A percentile compares a stretch with the other conserved stretches of the same genome.
These are phyloP conservation scores for Alectoris magna DNA, from an alignment of 2,797 vertebrate species.

Conservation along the genomic window DNA sequence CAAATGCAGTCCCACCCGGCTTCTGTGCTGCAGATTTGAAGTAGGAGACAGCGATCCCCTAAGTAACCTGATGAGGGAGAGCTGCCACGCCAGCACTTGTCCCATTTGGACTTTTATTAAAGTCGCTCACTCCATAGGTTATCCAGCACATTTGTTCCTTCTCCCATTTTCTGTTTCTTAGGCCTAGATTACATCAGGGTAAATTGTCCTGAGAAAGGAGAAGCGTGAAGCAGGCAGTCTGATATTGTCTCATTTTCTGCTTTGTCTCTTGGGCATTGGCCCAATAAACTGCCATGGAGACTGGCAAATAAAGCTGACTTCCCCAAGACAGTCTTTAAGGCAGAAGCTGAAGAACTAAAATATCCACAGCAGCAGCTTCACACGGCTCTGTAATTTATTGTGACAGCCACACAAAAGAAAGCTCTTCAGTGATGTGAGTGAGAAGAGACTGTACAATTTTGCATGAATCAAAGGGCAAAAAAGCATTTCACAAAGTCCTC, in stretches of 20 bases:
- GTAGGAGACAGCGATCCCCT: neutral
- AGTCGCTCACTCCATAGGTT: neutral
- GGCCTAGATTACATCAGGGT: neutral
- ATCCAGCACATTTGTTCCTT: neutral
- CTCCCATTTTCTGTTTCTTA: neutral
- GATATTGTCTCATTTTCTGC: neutral
- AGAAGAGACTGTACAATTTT: neutral
- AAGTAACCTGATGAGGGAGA: neutral
- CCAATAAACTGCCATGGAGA: neutral
- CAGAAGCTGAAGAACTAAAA: neutral
- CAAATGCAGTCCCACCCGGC: neutral
- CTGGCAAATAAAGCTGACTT: neutral
- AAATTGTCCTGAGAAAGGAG: neutral
- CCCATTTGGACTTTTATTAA: neutral
- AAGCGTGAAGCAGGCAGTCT: neutral
- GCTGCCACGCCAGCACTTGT: accelerated
- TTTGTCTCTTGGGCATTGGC: neutral
- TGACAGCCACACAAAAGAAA: neutral
- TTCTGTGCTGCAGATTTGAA: neutral
- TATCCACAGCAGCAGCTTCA: neutral
- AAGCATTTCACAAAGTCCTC: accelerated
- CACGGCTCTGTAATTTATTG: neutral
- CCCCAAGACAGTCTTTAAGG: neutral
- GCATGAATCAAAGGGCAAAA: neutral
- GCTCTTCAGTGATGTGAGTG: neutral